Base-by-base conservation (phyloP, 2,888 invertebrate species). In the Drosophila hamatofila region DNA sequence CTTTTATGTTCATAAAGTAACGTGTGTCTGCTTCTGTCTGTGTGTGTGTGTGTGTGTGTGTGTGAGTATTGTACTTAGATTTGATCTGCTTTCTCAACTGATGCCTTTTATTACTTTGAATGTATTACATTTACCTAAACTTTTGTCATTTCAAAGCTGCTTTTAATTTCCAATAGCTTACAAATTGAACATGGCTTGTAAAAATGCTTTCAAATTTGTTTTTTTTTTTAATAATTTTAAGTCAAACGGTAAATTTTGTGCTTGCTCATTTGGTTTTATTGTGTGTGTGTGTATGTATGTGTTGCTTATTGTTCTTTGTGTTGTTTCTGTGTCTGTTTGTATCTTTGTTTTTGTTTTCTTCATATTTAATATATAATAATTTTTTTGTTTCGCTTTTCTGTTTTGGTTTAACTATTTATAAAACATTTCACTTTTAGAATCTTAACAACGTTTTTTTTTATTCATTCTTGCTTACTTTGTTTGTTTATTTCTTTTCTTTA, bases 381-480 rank as follows among this genome's bases (percentile, higher is more conserved):
- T 70, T 64, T 75, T 73, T 74, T 69, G 60, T 57, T 69, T 79
- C 72, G 62, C 67, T 78, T 80, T 76, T 82, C 61, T 63, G 69
- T 79, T 78, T 86, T 75, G 68, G 82, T 90, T 90, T 91, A 91
- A 91, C 91, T 90, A 89, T 91, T 91, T 91, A 91, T 91, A 91
- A 90, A 91, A 90, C 86, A 83, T 90, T 89, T 81, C 83, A 82
- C 88, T 83, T 83, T 90, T 91, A 90, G 90, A 91, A 91, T 92
- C 82, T 88, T 91, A 92, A 91, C 91, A 91, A 89, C 86, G 65
- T 88, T 74, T 78, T 72, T 78, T 72, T 62, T 52, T 8, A 8
- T 27, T 62, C 51, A 27, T 35, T 57, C 37, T 51, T 62, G 54
- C 76, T 69, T 72, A 61, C 42, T 59, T 64, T 55, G 39, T 25